Percentiles rank a stretch among this genome's conserved stretches.
Conservation (phyloP, 2,888 invertebrate genomes). For the Arenicola marina region DNA sequence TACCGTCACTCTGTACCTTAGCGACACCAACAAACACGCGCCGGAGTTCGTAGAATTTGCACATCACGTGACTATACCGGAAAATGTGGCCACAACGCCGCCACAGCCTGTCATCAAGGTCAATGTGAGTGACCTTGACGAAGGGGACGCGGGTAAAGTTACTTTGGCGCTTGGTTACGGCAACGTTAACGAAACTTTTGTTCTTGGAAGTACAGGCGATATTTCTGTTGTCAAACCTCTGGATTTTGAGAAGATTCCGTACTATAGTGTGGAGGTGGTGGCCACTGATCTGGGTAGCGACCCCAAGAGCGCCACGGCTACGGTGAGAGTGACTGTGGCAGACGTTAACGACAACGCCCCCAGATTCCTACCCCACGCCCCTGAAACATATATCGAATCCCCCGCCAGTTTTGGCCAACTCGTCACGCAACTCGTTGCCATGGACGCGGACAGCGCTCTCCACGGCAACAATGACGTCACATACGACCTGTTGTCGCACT, state of each 20-base stretch:
- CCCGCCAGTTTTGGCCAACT: neutral
- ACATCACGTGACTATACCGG: constrained; percentile 8
- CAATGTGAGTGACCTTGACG: constrained; percentile 12
- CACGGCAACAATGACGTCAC: constrained; percentile 15
- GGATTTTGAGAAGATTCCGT: constrained; percentile 10
- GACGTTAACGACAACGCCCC: constrained; percentile 24
- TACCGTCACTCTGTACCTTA: constrained; percentile 7
- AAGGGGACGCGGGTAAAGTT: constrained; percentile 15
- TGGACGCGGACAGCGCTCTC: constrained; percentile 9
- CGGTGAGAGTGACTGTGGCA: constrained; percentile 13
- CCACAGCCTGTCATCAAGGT: neutral
- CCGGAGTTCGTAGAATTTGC: constrained; percentile 16
- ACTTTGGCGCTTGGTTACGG: constrained; percentile 7
- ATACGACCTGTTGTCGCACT: neutral
- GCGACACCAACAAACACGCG: constrained; percentile 9
- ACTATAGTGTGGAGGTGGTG: constrained; percentile 12
- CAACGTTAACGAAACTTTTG: neutral
- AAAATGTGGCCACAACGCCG: constrained; percentile 6
- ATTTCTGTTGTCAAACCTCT: no score
- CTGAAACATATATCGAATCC: neutral
- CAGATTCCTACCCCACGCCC: constrained; percentile 13
- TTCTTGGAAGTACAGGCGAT: no score
- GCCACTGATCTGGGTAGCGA: constrained; percentile 11
- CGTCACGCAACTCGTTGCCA: constrained; percentile 10
- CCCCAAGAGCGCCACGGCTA: neutral